phyloP scores from a whole-genome alignment of 1,140 invertebrate species.

The Phortica variegata region DNA sequence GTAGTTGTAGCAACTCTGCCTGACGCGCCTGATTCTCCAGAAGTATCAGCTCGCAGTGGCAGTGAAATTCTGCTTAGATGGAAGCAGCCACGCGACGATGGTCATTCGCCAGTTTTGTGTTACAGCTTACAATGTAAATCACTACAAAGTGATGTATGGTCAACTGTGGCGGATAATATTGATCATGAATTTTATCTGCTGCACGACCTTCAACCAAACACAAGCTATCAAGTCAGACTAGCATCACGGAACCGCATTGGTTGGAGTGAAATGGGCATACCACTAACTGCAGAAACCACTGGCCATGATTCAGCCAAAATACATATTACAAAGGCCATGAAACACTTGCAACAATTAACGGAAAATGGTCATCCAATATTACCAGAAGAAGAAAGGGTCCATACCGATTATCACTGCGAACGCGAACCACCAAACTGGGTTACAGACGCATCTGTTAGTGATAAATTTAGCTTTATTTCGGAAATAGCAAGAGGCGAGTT shows the following conservation, averaged over 20 bases:
- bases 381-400: slow-evolving; percentile 64
- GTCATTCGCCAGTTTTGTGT: slow-evolving; percentile 79
- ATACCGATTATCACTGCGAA: slow-evolving; percentile 75
- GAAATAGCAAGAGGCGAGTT: slow-evolving; percentile 83
- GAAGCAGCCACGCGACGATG: slow-evolving; percentile 83
- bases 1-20: slow-evolving; percentile 75
- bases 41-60: slow-evolving; percentile 78
- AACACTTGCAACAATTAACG: slow-evolving; percentile 78
- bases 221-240: slow-evolving; percentile 85
- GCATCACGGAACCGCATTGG: slow-evolving; percentile 89
- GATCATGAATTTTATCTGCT: slow-evolving; percentile 92
- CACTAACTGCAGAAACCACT: slow-evolving; percentile 71
- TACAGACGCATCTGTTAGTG: slow-evolving; percentile 65
- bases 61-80: slow-evolving; percentile 84
- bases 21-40: slow-evolving; percentile 82
- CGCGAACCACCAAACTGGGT: slow-evolving; percentile 72
- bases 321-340: slow-evolving; percentile 76
- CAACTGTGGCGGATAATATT: slow-evolving; percentile 81
- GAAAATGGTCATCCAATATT: slow-evolving; percentile 73
- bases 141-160: slow-evolving; percentile 80
- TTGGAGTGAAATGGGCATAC: slow-evolving; percentile 82
- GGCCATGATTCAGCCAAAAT: slow-evolving; percentile 68
- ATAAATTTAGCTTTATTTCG: slow-evolving; percentile 79
- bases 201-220: slow-evolving; percentile 72
- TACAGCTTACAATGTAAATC: slow-evolving; percentile 82